Percentiles rank a stretch among this genome's conserved stretches.
phyloP scores from a whole-genome alignment of 2,113 vertebrate genomes.

The Cyprinodon tularosa region DNA sequence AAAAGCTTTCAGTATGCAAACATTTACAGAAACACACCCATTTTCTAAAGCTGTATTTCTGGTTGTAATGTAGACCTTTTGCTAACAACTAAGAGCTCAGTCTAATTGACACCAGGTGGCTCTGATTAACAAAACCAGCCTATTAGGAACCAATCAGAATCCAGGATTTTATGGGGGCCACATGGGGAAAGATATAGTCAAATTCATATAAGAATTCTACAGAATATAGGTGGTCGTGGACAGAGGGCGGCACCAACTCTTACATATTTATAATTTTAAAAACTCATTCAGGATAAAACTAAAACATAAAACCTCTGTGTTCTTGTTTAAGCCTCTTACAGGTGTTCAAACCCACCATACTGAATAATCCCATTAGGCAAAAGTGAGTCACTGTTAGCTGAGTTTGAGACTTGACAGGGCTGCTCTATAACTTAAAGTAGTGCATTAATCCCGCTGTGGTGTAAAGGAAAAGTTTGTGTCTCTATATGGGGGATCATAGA shows the following conservation, averaged over 20 bases:
- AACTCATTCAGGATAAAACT: neutral
- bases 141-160: neutral
- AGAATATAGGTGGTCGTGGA: too few relatives aligned
- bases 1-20: neutral
- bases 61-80: neutral
- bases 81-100: neutral
- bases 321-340: neutral
- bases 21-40: too few relatives aligned
- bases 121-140: neutral
- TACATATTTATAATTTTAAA: neutral
- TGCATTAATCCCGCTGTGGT: too few relatives aligned
- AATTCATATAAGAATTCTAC: neutral
- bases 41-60: neutral
- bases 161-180: neutral
- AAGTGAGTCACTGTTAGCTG: neutral
- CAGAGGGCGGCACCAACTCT: neutral
- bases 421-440: neutral
- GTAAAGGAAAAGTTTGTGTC: too few relatives aligned
- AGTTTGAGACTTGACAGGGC: too few relatives aligned
- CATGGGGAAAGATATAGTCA: too few relatives aligned
- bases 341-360: neutral
- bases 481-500: neutral
- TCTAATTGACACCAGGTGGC: neutral
- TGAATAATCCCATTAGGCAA: neutral
- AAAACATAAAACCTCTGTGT: neutral